Percentiles rank a stretch among this genome's conserved stretches.
Conservation (phyloP, 2,797 vertebrate species). For the Acropternis orthonyx region DNA sequence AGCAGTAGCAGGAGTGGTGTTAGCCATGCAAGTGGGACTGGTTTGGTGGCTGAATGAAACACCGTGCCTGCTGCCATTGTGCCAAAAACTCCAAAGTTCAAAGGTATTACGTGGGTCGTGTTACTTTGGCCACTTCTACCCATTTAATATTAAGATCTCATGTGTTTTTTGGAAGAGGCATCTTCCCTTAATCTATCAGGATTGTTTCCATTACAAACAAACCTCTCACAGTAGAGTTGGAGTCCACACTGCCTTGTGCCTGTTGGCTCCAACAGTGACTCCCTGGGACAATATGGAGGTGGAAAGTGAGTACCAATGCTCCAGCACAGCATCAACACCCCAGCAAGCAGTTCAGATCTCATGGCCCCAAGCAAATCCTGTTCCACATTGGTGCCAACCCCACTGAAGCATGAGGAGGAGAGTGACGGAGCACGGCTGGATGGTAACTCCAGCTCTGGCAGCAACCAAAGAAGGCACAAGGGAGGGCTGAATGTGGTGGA, state of each 20-base stretch:
- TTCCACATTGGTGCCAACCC: not conserved
- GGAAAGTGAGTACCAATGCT: not conserved
- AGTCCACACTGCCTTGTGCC: not conserved
- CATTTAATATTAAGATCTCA: not conserved
- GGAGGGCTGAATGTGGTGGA: not conserved
- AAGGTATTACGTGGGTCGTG: not conserved
- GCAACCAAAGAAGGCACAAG: not conserved
- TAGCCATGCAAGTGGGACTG: not conserved
- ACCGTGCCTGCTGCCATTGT: rapidly evolving
- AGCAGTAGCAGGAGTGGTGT: not conserved
- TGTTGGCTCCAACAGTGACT: not conserved
- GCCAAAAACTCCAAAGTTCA: not conserved
- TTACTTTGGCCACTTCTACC: not conserved
- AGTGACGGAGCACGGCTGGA: not conserved
- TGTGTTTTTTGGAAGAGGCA: slow-evolving; percentile 32
- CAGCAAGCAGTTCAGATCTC: not conserved
- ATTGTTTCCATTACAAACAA: slow-evolving; percentile 42
- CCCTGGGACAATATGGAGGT: rapidly evolving
- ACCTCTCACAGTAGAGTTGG: not conserved
- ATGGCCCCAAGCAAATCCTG: rapidly evolving
- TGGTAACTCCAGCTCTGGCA: not conserved
- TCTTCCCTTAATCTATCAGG: not conserved
- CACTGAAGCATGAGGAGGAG: not conserved
- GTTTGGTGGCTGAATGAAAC: not conserved
- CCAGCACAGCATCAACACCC: not conserved